phyloP scores from a whole-genome alignment of 2,113 vertebrate species.

The Sinocyclocheilus rhinocerous region DNA sequence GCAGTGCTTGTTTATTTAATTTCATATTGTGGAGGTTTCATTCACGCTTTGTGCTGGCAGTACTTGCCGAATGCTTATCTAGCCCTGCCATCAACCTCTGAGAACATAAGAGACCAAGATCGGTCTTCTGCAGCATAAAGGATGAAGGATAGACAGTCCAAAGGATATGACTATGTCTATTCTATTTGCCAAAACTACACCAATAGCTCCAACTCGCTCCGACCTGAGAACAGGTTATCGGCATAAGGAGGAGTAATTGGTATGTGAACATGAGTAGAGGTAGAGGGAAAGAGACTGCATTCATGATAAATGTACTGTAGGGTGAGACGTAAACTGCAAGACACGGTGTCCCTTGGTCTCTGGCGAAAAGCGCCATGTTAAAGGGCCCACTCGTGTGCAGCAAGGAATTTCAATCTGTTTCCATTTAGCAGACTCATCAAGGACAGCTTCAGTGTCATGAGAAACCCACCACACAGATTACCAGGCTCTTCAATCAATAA shows the following conservation, averaged over 20 bases:
- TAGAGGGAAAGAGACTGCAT: not conserved
- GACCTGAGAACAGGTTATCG: not conserved
- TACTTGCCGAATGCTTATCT: not conserved
- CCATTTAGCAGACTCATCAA: constrained; percentile 44
- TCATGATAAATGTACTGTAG: constrained; percentile 14
- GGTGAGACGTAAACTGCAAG: not conserved
- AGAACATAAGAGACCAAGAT: not conserved
- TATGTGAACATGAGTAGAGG: not conserved
- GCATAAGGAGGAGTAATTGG: not conserved
- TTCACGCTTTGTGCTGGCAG: not conserved
- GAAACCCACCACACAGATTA: constrained; percentile 59
- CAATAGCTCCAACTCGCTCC: not conserved
- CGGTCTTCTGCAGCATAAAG: not conserved
- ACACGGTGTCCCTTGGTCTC: not conserved
- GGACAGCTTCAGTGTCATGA: constrained; percentile 55
- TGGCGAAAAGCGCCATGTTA: not conserved
- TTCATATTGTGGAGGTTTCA: constrained; percentile 14
- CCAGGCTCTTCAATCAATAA: constrained; percentile 68
- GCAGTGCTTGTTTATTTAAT: constrained; percentile 11
- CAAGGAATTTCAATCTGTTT: constrained; percentile 31
- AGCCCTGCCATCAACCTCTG: not conserved
- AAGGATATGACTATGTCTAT: constrained; percentile 4
- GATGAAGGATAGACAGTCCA: constrained; percentile 9
- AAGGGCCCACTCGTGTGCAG: constrained; percentile 14
- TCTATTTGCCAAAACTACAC: not conserved